A percentile compares a stretch with the other conserved stretches of the same genome.
Conservation (phyloP, 2,888 invertebrate genomes). For the Erynnis tages region DNA sequence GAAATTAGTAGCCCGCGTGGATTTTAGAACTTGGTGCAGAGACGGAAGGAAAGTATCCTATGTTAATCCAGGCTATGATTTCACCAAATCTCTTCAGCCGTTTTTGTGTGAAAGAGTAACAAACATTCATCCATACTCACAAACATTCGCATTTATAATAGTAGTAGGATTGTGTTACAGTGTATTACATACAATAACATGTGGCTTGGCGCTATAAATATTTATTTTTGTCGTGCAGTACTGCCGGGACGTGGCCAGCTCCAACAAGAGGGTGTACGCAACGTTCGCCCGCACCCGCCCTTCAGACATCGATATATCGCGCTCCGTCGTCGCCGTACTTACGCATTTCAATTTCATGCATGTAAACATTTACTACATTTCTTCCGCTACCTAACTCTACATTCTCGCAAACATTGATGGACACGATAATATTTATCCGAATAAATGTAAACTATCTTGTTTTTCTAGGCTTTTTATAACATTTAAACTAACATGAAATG, state of each 20-base stretch:
- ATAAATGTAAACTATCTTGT: constrained; percentile 15
- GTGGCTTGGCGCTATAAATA: too few relatives aligned
- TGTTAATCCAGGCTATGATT: too few relatives aligned
- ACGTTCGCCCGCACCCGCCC: constrained; percentile 96
- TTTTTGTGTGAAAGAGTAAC: too few relatives aligned
- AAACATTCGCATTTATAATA: too few relatives aligned
- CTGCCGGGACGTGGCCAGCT: constrained; percentile 94
- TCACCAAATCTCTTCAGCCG: too few relatives aligned
- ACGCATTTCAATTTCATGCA: constrained; percentile 94
- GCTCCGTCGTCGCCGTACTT: constrained; percentile 93
- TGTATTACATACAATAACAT: too few relatives aligned
- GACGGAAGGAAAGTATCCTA: too few relatives aligned
- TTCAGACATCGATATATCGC: constrained; percentile 96
- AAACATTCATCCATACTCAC: too few relatives aligned
- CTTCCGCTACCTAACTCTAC: constrained; percentile 1
- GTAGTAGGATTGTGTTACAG: too few relatives aligned
- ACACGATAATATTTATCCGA: constrained; percentile 9
- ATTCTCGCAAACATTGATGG: not conserved
- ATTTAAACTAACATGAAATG: not conserved
- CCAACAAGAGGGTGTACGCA: constrained; percentile 92
- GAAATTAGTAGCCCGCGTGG: too few relatives aligned
- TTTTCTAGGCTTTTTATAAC: constrained; percentile 14
- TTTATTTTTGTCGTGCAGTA: constrained; percentile 70
- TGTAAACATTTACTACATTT: constrained; percentile 74
- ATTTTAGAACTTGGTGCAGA: too few relatives aligned